Evolutionary conservation across 2,888 invertebrate species (phyloP), one percentile per base, ranked within the genome.

Genomic region (Unio pictorum): DNA sequence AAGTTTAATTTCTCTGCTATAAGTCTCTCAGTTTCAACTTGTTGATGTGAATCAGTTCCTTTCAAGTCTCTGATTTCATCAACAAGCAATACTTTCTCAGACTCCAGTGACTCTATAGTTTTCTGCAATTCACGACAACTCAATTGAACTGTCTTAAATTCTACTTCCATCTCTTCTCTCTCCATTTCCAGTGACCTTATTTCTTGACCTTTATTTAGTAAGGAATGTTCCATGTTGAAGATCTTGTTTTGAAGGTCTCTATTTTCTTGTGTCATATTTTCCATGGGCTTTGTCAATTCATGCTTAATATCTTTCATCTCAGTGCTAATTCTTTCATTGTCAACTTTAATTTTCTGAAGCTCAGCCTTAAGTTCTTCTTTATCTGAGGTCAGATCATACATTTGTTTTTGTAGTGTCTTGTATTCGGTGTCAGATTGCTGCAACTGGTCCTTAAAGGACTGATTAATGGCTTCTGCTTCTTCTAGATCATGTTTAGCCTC

Each of bases 401-500:
- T 59, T 61, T 72, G 69, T 26, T 73, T 72, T 59, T 71, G 66
- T 56, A 78, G 64, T 34, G 65, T 63, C 45, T 76, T 72, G 30
- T 75, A 71, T 23, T 74, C 70, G 26, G 28, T 62, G 61, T 71
- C 73, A 2, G 70, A 68, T n/a, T 73, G 62, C 55, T 81, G 78
- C 18, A 78, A 68, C 60, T 80, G 75, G 55, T 67, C 64, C 60
- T 78, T 73, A 30, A 79, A 28, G 58, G 64, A 70, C 58, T 78
- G 78, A 20, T 78, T 79, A 61, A 78, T 80, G 56, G 72, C 72
- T 54, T 76, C 80, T 34, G 82, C 76, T 30, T 72, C 69, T 56
- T 73, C 72, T 3, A 81, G 59, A 45, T 81, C 74, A 26, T 70
- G 58, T 66, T 80, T 72, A 61, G 71, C 70, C 20, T 76, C 74